Evolutionary conservation across 1,140 invertebrate genomes (phyloP).

Genomic region (Paraescarpia echinospica): DNA sequence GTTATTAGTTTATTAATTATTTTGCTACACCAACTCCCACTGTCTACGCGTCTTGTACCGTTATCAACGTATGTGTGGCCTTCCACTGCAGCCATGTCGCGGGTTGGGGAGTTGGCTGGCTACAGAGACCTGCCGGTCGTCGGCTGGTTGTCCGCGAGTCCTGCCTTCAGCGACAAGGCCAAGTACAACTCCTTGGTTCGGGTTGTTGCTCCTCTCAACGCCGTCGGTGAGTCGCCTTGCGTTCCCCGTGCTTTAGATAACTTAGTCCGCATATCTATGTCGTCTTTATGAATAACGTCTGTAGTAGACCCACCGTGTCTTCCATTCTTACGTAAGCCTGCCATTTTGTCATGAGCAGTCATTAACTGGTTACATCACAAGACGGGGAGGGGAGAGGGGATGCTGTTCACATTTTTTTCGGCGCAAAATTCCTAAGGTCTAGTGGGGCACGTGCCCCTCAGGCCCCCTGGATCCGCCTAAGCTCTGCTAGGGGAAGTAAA

Average conservation of each 20-base stretch:
- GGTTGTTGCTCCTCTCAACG: constrained; percentile 43
- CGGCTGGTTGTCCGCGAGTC: constrained; percentile 50
- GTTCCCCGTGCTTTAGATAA: background rate
- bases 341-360: too few species aligned
- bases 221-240: constrained; percentile 36
- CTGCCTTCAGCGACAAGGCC: constrained; percentile 31
- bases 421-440: too few species aligned
- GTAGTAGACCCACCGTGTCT: too few species aligned
- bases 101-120: constrained; percentile 48
- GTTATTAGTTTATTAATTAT: background rate
- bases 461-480: too few species aligned
- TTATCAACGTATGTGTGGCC: background rate
- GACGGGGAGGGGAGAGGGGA: too few species aligned
- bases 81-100: constrained; percentile 39
- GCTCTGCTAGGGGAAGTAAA: too few species aligned
- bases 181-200: constrained; percentile 50
- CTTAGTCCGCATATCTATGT: background rate
- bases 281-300: background rate
- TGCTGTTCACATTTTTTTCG: too few species aligned
- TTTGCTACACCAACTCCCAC: background rate
- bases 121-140: constrained; percentile 50
- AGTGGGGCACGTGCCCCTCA: too few species aligned
- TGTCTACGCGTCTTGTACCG: background rate
- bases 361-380: too few species aligned
- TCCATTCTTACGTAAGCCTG: too few species aligned